Conservation (phyloP, 1,140 invertebrate genomes). For the Papilio dardanus region DNA sequence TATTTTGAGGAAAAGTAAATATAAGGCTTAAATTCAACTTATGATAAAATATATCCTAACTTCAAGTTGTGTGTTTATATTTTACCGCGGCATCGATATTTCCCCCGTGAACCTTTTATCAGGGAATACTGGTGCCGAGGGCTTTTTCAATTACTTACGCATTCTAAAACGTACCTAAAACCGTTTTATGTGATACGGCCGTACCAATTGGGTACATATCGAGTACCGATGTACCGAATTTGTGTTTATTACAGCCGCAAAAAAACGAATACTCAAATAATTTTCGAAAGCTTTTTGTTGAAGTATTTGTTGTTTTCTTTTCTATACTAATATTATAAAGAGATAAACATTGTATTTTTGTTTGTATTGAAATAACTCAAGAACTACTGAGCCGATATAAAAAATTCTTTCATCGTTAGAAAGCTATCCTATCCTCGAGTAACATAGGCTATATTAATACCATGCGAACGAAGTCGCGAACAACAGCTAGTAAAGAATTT, state of each 20-base stretch:
- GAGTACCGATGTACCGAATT: slow-evolving; percentile 1
- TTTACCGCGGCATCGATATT: not conserved
- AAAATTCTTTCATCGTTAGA: no score
- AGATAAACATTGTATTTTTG: no score
- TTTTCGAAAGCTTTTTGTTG: no score
- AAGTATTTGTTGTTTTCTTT: no score
- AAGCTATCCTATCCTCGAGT: no score
- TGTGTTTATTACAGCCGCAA: not conserved
- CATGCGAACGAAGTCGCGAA: no score
- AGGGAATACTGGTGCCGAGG: not conserved
- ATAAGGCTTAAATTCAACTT: not conserved
- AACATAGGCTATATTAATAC: no score
- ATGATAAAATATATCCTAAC: not conserved
- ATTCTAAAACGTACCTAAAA: slow-evolving; percentile 13
- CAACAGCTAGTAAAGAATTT: no score
- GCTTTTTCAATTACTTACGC: slow-evolving; percentile 34
- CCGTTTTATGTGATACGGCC: slow-evolving; percentile 16
- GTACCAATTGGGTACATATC: slow-evolving; percentile 1
- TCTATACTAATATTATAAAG: no score
- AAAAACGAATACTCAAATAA: not conserved
- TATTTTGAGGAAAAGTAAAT: no score
- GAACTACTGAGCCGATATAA: no score
- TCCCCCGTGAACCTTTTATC: slow-evolving; percentile 4
- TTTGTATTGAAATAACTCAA: no score
- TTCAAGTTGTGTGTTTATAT: not conserved